A percentile compares a stretch with the other conserved stretches of the same genome.
phyloP scores from a whole-genome alignment of 2,888 invertebrate species.

The Scaptomyza reducta region DNA sequence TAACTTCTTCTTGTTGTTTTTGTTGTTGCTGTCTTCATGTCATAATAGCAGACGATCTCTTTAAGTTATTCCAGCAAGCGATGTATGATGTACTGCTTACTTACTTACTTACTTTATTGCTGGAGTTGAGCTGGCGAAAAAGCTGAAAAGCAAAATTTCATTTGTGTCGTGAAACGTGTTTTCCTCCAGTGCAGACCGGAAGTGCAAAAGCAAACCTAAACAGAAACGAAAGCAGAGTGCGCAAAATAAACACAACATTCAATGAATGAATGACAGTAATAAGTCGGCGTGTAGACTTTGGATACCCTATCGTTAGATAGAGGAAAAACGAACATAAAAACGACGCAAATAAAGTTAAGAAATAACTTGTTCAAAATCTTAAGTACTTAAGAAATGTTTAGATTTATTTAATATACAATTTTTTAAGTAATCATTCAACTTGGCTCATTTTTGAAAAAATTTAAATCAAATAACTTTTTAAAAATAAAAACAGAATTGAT shows the following conservation, averaged over 20 bases:
- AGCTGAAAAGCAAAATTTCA: slow-evolving; percentile 57
- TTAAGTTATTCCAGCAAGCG: slow-evolving; percentile 32
- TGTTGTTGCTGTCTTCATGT: slow-evolving; percentile 30
- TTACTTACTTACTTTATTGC: background rate
- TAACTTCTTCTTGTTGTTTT: slow-evolving; percentile 16
- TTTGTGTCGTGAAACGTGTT: slow-evolving; percentile 68
- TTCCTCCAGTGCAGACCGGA: slow-evolving; percentile 67
- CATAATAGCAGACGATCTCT: slow-evolving; percentile 42
- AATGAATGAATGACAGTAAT: slow-evolving; percentile 47
- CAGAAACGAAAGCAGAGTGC: slow-evolving; percentile 54
- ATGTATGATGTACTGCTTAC: slow-evolving; percentile 17
- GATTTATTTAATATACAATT: too few relatives aligned
- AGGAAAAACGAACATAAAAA: background rate
- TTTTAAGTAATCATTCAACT: too few relatives aligned
- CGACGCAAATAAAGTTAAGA: too few relatives aligned
- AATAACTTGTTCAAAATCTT: too few relatives aligned
- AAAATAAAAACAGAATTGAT: background rate
- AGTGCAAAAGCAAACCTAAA: slow-evolving; percentile 71
- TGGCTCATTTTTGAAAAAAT: too few relatives aligned
- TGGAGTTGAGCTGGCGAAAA: slow-evolving; percentile 45
- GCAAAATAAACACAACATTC: slow-evolving; percentile 30
- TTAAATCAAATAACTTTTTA: too few relatives aligned
- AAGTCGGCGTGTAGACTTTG: slow-evolving; percentile 1
- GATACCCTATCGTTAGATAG: slow-evolving; percentile 12
- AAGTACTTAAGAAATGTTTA: too few relatives aligned